Evolutionary conservation across 2,797 vertebrate species (phyloP), one percentile per base, ranked within the genome.

Genomic region (Miichthys miiuy): DNA sequence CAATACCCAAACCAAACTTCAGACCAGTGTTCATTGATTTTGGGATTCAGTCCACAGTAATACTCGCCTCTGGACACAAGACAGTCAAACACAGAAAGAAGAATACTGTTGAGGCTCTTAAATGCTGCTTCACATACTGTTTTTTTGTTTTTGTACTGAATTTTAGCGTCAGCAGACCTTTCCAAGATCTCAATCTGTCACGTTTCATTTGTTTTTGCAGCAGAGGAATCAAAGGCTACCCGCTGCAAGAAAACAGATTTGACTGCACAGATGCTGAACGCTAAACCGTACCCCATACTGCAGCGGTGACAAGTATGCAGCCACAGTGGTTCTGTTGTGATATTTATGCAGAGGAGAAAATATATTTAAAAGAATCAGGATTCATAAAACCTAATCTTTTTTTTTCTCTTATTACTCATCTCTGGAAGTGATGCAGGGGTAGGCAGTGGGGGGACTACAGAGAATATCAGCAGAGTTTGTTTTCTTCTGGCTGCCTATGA

Each of bases 161-260:
- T 56, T 76, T 77, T 44, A 68, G 67, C 27, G 17, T 84, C 87
- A 73, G 75, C 52, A 54, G 50, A 63, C 51, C 62, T 55, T 66
- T 72, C 68, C 55, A 70, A 74, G 78, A 76, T 68, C 83, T 83
- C 85, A 83, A 75, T 90, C 82, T 86, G 84, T 80, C 86, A 82
- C 46, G 11, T 84, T 88, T 77, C 25, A 78, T 87, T 91, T 88
- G 80, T 78, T 90, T 84, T 77, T 78, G 67, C 72, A 56, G 62
- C 68, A 68, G 51, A 72, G 71, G 47, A 88, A 73, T 84, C 76
- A 87, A 84, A 88, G 57, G 73, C 66, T 50, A 52, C 68, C 48
- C 27, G 34, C 73, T 68, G 77, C 52, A 81, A 55, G 64, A 72
- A 83, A 85, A 85, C 46, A 47, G 67, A 81, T 81, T 65, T 72